A percentile compares a stretch with the other conserved stretches of the same genome.
Evolutionary conservation across 1,140 invertebrate species (phyloP).

Genomic region (Psilanteris sp.): DNA sequence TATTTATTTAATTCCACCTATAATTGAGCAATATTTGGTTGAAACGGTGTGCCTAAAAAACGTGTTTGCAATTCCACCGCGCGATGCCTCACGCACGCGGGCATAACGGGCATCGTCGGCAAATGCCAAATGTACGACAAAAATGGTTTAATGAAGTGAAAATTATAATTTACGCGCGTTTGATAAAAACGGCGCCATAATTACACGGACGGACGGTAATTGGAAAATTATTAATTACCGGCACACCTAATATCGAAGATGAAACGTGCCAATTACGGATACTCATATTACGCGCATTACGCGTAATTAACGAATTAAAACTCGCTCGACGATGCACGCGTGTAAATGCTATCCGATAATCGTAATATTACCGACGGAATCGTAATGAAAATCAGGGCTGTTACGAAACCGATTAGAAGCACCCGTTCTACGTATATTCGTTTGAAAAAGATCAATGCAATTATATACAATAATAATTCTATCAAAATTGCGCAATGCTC

Average conservation of each 20-base stretch:
- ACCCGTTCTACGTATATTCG: constrained; percentile 21
- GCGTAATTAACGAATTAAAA: constrained; percentile 46
- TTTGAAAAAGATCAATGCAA: constrained; percentile 49
- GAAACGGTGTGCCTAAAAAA: too few species aligned
- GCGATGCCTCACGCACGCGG: too few species aligned
- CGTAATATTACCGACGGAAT: constrained; percentile 50
- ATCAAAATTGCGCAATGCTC: constrained; percentile 23
- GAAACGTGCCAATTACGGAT: constrained; percentile 33
- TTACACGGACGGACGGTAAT: constrained; percentile 29
- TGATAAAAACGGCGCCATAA: constrained; percentile 38
- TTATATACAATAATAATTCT: constrained; percentile 57
- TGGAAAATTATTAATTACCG: constrained; percentile 61
- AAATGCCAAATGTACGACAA: constrained; percentile 30
- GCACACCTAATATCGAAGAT: constrained; percentile 34
- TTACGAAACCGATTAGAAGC: constrained; percentile 54
- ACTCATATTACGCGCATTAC: neutral
- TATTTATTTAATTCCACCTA: too few species aligned
- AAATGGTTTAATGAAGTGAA: constrained; percentile 39
- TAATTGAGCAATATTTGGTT: too few species aligned
- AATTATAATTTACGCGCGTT: constrained; percentile 20
- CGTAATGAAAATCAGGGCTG: constrained; percentile 39
- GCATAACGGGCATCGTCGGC: too few species aligned
- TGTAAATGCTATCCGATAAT: constrained; percentile 57
- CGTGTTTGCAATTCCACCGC: too few species aligned
- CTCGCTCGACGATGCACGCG: constrained; percentile 25